Base-by-base conservation (phyloP, 1,140 invertebrate genomes). In the Trichoplusia ni region DNA sequence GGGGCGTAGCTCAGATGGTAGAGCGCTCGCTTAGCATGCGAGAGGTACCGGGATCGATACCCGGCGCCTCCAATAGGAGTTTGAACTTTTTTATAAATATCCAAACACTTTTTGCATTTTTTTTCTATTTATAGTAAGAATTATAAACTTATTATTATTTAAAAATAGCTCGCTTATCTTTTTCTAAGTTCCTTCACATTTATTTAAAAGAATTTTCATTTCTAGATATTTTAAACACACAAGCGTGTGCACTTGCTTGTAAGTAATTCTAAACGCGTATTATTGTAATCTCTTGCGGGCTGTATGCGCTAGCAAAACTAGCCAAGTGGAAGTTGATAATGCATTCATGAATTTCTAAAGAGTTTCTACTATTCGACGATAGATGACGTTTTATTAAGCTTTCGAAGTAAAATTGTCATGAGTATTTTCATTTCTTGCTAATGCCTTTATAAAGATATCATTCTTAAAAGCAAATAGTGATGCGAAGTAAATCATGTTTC, bases 21-120 rank as follows among this genome's bases (percentile, higher is more conserved):
- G 94, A 95, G 94, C 94, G 94, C 94, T 95, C 94, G 94, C 94
- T 95, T 95, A 95, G 94, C 94, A 95, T 95, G 94, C 92, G 94
- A 95, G 94, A 95, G 94, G 94, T 95, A 95, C 94, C 92, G 92
- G 94, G 94, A 95, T 95, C 94, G 94, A 95, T 95, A 91, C 94
- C 94, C 93, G 78, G 80, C 82, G 82, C 82, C 82, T 82, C 82
- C 82, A 82, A 75, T n/a, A n/a, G n/a, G n/a, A n/a, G n/a, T n/a
- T n/a, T 21, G n/a, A n/a, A n/a, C n/a, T n/a, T n/a, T n/a, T n/a
- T n/a, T n/a, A n/a, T n/a, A n/a, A n/a, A n/a, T n/a, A n/a, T n/a
- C n/a, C n/a, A n/a, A n/a, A n/a, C n/a, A n/a, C n/a, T n/a, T n/a
- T n/a, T n/a, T n/a, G n/a, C n/a, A n/a, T n/a, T n/a, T n/a, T n/a